Conservation (phyloP, 2,888 invertebrate species). For the Sphaeridia pumilis region DNA sequence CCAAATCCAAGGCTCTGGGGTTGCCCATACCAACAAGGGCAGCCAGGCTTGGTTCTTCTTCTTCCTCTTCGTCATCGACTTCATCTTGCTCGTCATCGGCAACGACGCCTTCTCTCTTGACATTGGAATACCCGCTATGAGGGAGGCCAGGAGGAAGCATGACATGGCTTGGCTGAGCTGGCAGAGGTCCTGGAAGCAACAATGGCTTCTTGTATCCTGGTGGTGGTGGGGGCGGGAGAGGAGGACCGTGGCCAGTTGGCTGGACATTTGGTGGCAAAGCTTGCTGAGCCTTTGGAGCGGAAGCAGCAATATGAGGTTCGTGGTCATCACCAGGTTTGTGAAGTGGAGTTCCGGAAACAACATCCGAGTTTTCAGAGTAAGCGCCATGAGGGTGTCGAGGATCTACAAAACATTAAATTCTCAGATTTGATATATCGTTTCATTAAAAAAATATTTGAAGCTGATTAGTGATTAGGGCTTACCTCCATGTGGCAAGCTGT, state of each 20-base stretch:
- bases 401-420: slow-evolving; percentile 49
- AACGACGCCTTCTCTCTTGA: slow-evolving; percentile 55
- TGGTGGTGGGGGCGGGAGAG: slow-evolving; percentile 22
- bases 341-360: slow-evolving; percentile 61
- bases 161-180: slow-evolving; percentile 54
- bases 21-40: slow-evolving; percentile 53
- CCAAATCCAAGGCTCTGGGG: slow-evolving; percentile 75
- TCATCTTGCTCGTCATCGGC: slow-evolving; percentile 31
- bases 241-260: slow-evolving; percentile 15
- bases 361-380: slow-evolving; percentile 69
- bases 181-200: slow-evolving; percentile 35
- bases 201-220: slow-evolving; percentile 16
- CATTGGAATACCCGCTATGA: slow-evolving; percentile 65
- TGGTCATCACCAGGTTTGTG: slow-evolving; percentile 12
- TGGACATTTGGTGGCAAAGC: slow-evolving; percentile 41
- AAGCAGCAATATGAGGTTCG: slow-evolving; percentile 21
- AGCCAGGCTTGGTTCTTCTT: slow-evolving; percentile 44
- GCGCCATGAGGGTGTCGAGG: slow-evolving; percentile 76
- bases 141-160: slow-evolving; percentile 64
- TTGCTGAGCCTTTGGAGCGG: slow-evolving; percentile 21
- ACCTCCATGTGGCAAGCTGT: not conserved
- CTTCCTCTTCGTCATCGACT: slow-evolving; percentile 31
- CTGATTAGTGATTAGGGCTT: not conserved
- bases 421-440: not conserved
- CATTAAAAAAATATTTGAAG: not conserved